Evolutionary conservation across 2,888 invertebrate genomes (phyloP), one percentile per base, ranked within the genome.

Genomic region (Drosophila kanekoi): DNA sequence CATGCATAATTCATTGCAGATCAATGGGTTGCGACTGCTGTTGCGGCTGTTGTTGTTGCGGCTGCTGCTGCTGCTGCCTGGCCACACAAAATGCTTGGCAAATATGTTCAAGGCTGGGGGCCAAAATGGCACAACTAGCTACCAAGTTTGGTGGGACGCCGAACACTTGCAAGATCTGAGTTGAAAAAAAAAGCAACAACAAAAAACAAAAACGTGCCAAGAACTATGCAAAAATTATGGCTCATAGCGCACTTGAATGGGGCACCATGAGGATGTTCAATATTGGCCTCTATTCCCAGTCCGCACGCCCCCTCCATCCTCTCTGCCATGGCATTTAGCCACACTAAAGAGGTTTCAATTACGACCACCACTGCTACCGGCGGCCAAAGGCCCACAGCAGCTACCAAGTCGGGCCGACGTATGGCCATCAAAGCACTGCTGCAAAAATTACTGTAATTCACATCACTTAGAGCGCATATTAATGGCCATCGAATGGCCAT

Each of bases 401-500:
- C 77, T 61, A 56, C 62, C 37, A 44, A 44, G 77, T 56, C 57
- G 64, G 48, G 52, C 77, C 51, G 23, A 32, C n/a, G 61, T 56
- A 56, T 56, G 65, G 74, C 76, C 81, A 89, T 82, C 89, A 87
- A 86, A 84, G 79, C 65, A 64, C 74, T 76, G 79, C 72, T 64
- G 71, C 75, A 69, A 75, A 90, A 90, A 90, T 90, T 89, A 91
- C 91, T 71, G 91, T 90, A 91, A 91, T 91, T 91, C 90, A 84
- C 90, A 84, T 83, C 89, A 89, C 90, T 91, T 90, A 87, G 89
- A 90, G 89, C 85, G 89, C 80, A 89, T 90, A 90, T 90, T 90
- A 89, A 88, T 88, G 88, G 80, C 75, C 78, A 81, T 80, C 72
- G 83, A 78, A 83, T 85, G 83, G 80, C 76, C 79, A 74, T 79